Conservation (phyloP, 37 sponge, comb jelly and placozoan genomes). For the Halichondria panicea region DNA sequence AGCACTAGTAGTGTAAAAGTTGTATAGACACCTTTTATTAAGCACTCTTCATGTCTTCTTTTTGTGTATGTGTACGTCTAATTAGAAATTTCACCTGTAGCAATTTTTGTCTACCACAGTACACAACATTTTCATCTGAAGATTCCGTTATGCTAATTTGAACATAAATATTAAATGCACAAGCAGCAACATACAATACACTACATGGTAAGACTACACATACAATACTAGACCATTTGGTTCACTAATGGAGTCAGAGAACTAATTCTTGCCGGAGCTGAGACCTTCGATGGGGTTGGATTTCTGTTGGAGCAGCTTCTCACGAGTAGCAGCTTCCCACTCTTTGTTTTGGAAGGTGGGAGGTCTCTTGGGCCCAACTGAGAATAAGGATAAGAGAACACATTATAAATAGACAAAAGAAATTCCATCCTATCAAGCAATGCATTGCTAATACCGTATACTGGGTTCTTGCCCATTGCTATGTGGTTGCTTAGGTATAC, state of each 20-base stretch:
- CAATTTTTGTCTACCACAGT: too few species aligned
- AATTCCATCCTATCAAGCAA: background rate
- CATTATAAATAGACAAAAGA: background rate
- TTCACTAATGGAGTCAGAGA: background rate
- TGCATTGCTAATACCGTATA: background rate
- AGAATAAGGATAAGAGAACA: background rate
- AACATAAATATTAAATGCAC: background rate
- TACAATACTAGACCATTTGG: too few species aligned
- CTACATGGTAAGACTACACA: background rate
- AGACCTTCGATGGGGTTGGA: constrained; percentile 85
- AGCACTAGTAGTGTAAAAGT: too few species aligned
- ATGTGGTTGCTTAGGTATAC: background rate
- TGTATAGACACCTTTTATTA: too few species aligned
- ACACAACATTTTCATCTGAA: background rate
- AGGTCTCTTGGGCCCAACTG: constrained; percentile 79
- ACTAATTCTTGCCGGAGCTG: constrained; percentile 14
- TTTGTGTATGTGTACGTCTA: too few species aligned
- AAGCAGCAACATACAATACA: background rate
- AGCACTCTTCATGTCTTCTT: too few species aligned
- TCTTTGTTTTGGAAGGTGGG: constrained; percentile 65
- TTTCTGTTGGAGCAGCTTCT: constrained; percentile 51
- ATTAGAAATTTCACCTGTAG: too few species aligned
- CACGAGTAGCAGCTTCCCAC: constrained; percentile 70
- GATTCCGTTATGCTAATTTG: background rate
- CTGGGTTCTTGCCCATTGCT: background rate